Evolutionary conservation across 2,797 vertebrate genomes (phyloP), one percentile per base, ranked within the genome.

Genomic region (Danio albolineatus): DNA sequence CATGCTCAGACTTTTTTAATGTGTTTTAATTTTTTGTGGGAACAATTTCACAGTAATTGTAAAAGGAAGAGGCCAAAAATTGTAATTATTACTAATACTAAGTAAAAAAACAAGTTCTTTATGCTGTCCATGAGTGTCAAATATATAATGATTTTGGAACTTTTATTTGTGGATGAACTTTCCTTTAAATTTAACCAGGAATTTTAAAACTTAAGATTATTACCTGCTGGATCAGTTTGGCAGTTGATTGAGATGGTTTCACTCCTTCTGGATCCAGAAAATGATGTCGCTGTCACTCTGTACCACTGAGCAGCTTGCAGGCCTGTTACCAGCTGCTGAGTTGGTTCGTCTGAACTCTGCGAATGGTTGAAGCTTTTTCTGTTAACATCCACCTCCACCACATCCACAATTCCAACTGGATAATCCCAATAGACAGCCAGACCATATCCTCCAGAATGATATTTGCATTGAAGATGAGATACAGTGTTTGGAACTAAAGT

Each of bases 251-350:
- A 6, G 2, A 13, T n/a, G n/a, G n/a, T 59, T 8, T 4, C 7
- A 13, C 82, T 89, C 78, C n/a, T 83, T 28, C 4, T 2, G 0
- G 0, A 0, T 9, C 81, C 83, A 72, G 89, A 92, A 7, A 87
- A 0, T 17, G 85, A 62, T 10, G 10, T 28, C 6, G 91, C 16
- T 16, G 76, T 83, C 64, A 94, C 84, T 5, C 51, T 0, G 53
- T 94, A 94, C n/a, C 48, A 88, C 12, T 60, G 85, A 8, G 92
- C 92, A 49, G 90, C 92, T 74, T 79, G 84, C 48, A 93, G 83
- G 76, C 85, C 86, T 5, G 5, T 0, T 9, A 93, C 81, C 21
- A 1, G 38, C 46, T 39, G 4, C 3, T 0, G 10, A 7, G 1
- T 0, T 8, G 0, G 0, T 2, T 57, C 1, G 0, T 10, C 10